Evolutionary conservation across 2,797 vertebrate genomes (phyloP).

Genomic region (Miichthys miiuy): DNA sequence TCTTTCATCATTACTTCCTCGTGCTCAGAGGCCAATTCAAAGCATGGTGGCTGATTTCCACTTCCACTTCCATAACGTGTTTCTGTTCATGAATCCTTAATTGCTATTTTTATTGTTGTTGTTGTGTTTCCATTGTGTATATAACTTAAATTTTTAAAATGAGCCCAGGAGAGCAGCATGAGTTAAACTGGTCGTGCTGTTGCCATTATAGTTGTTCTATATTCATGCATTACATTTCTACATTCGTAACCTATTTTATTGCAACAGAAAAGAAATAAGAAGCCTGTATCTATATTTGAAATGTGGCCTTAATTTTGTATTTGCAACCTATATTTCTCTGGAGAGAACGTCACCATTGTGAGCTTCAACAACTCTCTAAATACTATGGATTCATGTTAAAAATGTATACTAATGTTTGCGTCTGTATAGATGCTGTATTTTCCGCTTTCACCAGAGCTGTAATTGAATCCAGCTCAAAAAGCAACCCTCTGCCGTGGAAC

Average conservation of each 20-base stretch:
- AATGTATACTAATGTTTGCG: constrained; percentile 63
- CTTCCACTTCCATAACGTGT: not conserved
- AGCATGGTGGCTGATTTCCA: not conserved
- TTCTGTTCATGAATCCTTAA: constrained; percentile 10
- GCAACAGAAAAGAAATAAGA: not conserved
- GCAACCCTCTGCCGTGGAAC: constrained; percentile 78
- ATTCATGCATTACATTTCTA: constrained; percentile 13
- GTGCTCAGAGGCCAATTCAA: not conserved
- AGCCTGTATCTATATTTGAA: not conserved
- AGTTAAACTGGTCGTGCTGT: constrained; percentile 3
- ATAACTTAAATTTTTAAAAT: not conserved
- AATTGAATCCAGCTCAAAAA: constrained; percentile 81
- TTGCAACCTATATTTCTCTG: not conserved
- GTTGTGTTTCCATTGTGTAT: not conserved
- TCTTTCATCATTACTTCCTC: not conserved
- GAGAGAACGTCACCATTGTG: not conserved
- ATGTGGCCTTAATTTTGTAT: constrained; percentile 10
- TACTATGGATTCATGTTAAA: constrained; percentile 32
- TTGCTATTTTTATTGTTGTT: not conserved
- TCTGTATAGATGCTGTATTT: constrained; percentile 72
- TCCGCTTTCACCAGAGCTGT: constrained; percentile 78
- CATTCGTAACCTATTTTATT: not conserved
- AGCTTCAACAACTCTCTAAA: constrained; percentile 15
- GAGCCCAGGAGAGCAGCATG: constrained; percentile 17
- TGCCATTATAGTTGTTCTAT: not conserved